These are phyloP conservation scores for Desoria tigrina DNA, from an alignment of 2,888 invertebrate species.

Conservation along the genomic window DNA sequence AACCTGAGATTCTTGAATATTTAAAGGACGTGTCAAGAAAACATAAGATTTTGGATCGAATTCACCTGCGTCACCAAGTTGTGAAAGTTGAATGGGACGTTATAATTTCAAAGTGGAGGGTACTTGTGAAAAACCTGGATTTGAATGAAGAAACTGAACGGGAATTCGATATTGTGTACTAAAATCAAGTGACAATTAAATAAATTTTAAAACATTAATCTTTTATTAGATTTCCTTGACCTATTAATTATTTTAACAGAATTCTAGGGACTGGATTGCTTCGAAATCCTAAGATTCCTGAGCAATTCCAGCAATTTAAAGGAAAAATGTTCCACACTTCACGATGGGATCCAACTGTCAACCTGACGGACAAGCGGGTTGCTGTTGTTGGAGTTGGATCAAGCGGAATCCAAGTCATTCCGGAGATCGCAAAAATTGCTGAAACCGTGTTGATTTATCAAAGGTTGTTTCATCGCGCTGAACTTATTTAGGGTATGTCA, in stretches of 20 bases:
- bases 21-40: not conserved
- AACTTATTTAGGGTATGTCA: not conserved
- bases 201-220: too few relatives aligned
- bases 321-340: not conserved
- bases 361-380: not conserved
- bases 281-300: not conserved
- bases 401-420: not conserved
- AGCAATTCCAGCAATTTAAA: not conserved
- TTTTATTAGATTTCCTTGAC: too few relatives aligned
- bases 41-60: slow-evolving; percentile 9
- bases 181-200: too few relatives aligned
- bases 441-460: not conserved
- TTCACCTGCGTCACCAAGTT: slow-evolving; percentile 3
- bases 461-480: not conserved
- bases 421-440: not conserved
- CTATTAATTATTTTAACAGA: too few relatives aligned
- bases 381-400: not conserved
- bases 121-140: not conserved
- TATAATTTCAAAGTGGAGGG: not conserved
- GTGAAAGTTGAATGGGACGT: slow-evolving; percentile 8
- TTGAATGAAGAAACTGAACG: not conserved
- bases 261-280: not conserved
- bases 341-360: not conserved
- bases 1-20: slow-evolving; percentile 13
- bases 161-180: slow-evolving; percentile 1